Percentiles rank a stretch among this genome's conserved stretches.
Evolutionary conservation across 2,797 vertebrate species (phyloP).

Genomic region (Megaceryle alcyon): DNA sequence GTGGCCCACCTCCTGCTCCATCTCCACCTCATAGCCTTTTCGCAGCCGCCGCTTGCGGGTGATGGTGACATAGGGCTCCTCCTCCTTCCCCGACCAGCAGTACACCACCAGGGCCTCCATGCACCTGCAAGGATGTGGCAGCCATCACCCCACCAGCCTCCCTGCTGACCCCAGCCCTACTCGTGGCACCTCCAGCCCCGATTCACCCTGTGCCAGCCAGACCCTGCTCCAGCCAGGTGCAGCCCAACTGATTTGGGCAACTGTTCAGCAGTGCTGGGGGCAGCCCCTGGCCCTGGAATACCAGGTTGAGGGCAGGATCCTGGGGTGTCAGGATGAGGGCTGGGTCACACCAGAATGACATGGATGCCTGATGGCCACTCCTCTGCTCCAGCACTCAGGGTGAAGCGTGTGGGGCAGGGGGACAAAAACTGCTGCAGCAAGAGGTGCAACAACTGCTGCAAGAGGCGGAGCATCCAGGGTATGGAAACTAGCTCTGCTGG

Average conservation of each 20-base stretch:
- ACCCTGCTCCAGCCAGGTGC: background rate
- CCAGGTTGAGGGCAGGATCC: background rate
- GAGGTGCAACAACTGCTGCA: background rate
- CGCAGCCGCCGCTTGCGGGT: constrained; percentile 89
- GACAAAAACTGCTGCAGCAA: fast-evolving
- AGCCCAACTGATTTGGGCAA: background rate
- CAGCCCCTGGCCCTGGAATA: background rate
- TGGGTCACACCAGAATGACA: fast-evolving
- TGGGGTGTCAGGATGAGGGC: background rate
- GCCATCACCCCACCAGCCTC: background rate
- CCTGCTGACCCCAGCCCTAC: fast-evolving
- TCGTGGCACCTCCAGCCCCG: background rate
- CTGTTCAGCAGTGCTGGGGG: fast-evolving
- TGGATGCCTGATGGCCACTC: background rate
- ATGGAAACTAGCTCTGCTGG: background rate
- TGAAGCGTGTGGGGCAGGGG: fast-evolving
- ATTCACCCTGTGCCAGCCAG: fast-evolving
- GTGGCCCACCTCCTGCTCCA: constrained; percentile 93
- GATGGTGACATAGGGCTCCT: constrained; percentile 95
- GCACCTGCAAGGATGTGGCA: constrained; percentile 76
- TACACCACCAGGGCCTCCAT: constrained; percentile 86
- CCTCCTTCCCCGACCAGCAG: constrained; percentile 84
- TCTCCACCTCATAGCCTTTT: constrained; percentile 78
- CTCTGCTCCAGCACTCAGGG: background rate
- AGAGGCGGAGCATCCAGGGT: background rate